phyloP scores from a whole-genome alignment of 2,113 vertebrate genomes.

The Elaphurus davidianus region DNA sequence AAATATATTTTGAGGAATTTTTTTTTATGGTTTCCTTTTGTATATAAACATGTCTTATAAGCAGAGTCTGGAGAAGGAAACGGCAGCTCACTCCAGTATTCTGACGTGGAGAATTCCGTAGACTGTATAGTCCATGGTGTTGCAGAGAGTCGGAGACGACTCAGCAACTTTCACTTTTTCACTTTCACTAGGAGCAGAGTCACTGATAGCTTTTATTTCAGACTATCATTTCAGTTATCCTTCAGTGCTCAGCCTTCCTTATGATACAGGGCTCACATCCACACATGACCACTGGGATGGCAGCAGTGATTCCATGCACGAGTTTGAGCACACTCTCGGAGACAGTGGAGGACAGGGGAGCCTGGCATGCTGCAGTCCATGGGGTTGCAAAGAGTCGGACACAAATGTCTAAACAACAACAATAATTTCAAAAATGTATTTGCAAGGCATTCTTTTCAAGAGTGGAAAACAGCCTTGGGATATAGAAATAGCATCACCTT shows the following conservation, averaged over 20 bases:
- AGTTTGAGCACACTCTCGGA: not conserved
- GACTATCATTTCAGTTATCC: not conserved
- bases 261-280: not conserved
- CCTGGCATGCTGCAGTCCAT: not conserved
- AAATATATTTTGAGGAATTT: not conserved
- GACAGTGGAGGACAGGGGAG: not conserved
- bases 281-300: not conserved
- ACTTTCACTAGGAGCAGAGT: not conserved
- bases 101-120: not conserved
- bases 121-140: not conserved
- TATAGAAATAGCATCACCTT: not conserved
- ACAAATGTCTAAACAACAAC: not conserved
- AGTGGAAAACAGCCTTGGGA: not conserved
- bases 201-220: not conserved
- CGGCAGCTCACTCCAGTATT: not conserved
- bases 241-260: not conserved
- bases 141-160: not conserved
- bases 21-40: not conserved
- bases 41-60: not conserved
- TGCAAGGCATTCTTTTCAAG: not conserved
- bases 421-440: not conserved
- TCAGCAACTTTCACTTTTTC: not conserved
- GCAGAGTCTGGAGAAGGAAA: not conserved
- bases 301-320: not conserved
- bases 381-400: not conserved